Evolutionary conservation across 2,797 vertebrate genomes (phyloP), one percentile per base, ranked within the genome.

Genomic region (Brachyalestes nurse): DNA sequence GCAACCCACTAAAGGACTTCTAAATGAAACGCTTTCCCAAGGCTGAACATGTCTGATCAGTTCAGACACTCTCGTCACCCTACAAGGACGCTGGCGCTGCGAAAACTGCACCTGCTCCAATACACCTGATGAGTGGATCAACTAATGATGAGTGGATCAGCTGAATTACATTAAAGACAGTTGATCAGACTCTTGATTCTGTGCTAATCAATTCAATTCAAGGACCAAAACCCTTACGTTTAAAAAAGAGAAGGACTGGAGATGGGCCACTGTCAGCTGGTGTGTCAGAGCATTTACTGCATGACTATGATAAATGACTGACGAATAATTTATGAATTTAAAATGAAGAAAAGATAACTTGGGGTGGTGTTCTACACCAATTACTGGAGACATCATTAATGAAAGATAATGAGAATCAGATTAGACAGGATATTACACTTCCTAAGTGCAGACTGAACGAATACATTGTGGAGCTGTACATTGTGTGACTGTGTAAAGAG

Each of bases 271-370:
- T 51, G 57, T 77, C 74, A 65, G 74, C 17, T 53, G 40, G 38
- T 75, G 69, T 73, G 61, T 81, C 60, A 64, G 71, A 64, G 53
- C 34, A 78, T 84, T 73, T 74, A 77, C 78, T 79, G 78, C 73
- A 79, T 71, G 23, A 34, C 60, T n/a, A 53, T 85, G 83, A 87
- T 83, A 82, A 87, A 87, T 81, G 9, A 81, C 57, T 75, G 72
- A 45, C 72, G 82, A 79, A 87, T 87, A 80, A 78, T 83, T 77
- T 72, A 86, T 77, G 60, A 75, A 51, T 67, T 79, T 78, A 19
- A 85, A 86, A 79, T 78, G 73, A 78, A 72, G 60, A 67, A 65
- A 60, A 75, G 75, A 86, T 84, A 62, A 69, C 77, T 75, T 74
- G 65, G 9, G 72, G 78, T 80, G 79, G 55, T 80, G 73, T 47